Evolutionary conservation across 2,113 vertebrate species (phyloP), one percentile per base, ranked within the genome.

Genomic region (Tachysurus fulvidraco): DNA sequence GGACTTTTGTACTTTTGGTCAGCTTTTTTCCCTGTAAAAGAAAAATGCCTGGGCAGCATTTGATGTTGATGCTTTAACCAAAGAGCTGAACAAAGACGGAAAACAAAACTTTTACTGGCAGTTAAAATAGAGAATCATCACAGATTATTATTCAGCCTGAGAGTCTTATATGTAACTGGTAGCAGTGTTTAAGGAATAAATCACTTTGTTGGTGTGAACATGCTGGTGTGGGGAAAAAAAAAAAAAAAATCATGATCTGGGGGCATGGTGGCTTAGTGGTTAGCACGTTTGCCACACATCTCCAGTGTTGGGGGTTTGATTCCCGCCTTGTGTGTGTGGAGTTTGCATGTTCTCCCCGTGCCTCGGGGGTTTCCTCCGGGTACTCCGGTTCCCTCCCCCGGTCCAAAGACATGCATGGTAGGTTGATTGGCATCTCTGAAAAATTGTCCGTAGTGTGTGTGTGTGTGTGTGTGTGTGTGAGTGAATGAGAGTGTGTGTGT

Each of bases 41-140:
- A 83, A 85, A 87, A 84, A 23, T 83, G 78, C 71, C 55, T 25
- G 28, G 55, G n/a, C 79, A 87, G 88, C 82, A 82, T 23, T 36
- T 36, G 36, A 36, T 60, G 44, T 73, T 81, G 54, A 62, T 80
- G 64, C 13, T 81, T 54, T 79, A 52, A 78, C 71, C 83, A 77
- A 60, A 67, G 46, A 82, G 69, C 85, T 41, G 81, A 81, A 55
- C 77, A 50, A 16, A 55, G 64, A 82, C 65, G 2, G 23, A 76
- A 52, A 36, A 36, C 36, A 36, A 52, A 76, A 84, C 69, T 11
- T 11, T 74, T 60, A 21, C 23, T 57, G 62, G 60, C 55, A 76
- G 21, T 30, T 41, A n/a, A 73, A 71, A 41, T 59, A 3, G 3
- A 59, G 23, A 57, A 4, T 41, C 54, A 44, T 59, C 7, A 10